Evolutionary conservation across 30 jellyfish, hydroid and myxozoan genomes (phyloP), one percentile per base, ranked within the genome.

Genomic region (Aurelia aurita complex sp. Pacific): DNA sequence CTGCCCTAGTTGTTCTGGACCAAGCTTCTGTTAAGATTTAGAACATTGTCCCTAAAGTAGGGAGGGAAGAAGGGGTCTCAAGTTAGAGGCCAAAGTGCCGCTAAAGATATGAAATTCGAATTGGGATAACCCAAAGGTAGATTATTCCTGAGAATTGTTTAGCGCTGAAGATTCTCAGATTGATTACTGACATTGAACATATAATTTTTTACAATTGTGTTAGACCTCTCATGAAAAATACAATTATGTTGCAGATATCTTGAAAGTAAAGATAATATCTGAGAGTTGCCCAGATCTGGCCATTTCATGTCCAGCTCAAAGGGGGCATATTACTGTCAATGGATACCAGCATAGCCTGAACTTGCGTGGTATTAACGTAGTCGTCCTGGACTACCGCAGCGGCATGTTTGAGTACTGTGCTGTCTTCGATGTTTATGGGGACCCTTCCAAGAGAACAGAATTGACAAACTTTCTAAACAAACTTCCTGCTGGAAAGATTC

Each of bases 321-420:
- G 10, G 36, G 70, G 12, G 32, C 82, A 74, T 59, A 53, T 84
- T 40, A 73, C 54, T 2, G 78, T 84, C 18, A 84, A 84, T 52
- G 87, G 93, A 19, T 54, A 62, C 60, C 87, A 84, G 32, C 55
- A 62, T 69, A 73, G 82, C 42, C 38, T 43, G 23, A 63, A 52
- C 55, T 23, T 34, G 16, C 74, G 82, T 2, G 87, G 93, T 12
- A 67, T 84, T 57, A 73, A 84, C 65, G 60, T 61, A 1, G 77
- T 63, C 4, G 34, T 84, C 3, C 65, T 73, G 53, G 93, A 84
- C 50, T 64, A 73, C 51, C 93, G 87, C 7, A 84, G 93, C 73
- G 88, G 85, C 42, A 7, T 74, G 7, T 73, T 69, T 9, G 93
- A 74, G 53, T 73, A 74, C 54, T n/a, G 82, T n/a, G 74, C 43